Base-by-base conservation (phyloP, 2,797 vertebrate genomes). In the Danio aesculapii region DNA sequence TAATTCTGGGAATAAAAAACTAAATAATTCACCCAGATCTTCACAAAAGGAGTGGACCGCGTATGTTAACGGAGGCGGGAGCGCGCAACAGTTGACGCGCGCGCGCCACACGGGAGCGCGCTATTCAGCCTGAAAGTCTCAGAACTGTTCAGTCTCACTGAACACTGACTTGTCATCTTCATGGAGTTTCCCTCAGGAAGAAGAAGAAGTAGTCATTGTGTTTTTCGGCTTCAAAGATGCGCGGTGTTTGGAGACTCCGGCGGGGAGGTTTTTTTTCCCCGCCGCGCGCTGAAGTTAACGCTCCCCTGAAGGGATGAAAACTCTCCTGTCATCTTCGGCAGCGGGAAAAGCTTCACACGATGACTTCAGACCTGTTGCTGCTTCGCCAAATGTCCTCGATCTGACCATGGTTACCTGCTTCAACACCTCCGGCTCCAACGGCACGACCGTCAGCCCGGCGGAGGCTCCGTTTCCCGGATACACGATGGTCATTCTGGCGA, bases 401-500 rank as follows among this genome's bases (percentile, higher is more conserved):
- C 41, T 90, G 90, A 93, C 74, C 19, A 94, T 94, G 94, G 90
- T 91, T 62, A 89, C 89, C 61, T 87, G 88, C 47, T 86, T 89
- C 81, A 94, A 93, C 87, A 92, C 82, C 78, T 76, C 83, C 39
- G 49, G 80, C 88, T 30, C 72, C 71, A 79, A 61, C 72, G 17
- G 14, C 61, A 21, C 66, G 76, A 49, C 13, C 43, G 86, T 89
- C 84, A 86, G 84, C 9, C 89, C 88, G 86, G 79, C 90, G 72
- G 90, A 80, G 73, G 69, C 84, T 47, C 84, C 85, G 30, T 88
- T 94, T 62, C 90, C 93, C 58, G 92, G 91, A 2, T 92, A 91
- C 91, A 86, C 92, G 87, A 85, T 89, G 82, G 90, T 94, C 81
- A 80, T 95, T 68, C 84, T 96, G 73, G 92, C 93, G 66, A 90